Evolutionary conservation across 2,888 invertebrate genomes (phyloP), one percentile per base, ranked within the genome.

Genomic region (Crocallis elinguaria): DNA sequence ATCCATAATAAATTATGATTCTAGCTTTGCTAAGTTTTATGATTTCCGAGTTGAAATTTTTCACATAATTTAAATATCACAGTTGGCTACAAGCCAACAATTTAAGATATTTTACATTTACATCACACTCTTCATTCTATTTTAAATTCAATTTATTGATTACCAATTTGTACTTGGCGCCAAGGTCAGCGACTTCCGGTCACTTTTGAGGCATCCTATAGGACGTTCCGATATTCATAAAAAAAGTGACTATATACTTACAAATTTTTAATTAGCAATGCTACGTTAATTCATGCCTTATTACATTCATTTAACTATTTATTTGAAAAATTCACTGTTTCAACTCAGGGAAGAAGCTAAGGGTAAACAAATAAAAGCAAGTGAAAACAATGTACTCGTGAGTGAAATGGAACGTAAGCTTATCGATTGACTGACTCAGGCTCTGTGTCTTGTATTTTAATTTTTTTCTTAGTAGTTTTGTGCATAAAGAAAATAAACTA

Each of bases 351-450:
- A 4, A 12, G 8, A 7, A 1, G 11, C 4, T 11, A 21, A 23
- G 2, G 2, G 21, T 4, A 21, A 23, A 23, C 21, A 36, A 21
- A 37, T 0, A 36, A 0, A 14, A 9, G 6, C 13, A 13, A n/a
- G n/a, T 5, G 8, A 17, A 11, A 39, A 38, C 33, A 38, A 38
- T 16, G n/a, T n/a, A n/a, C n/a, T n/a, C n/a, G n/a, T 53, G 25
- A 6, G 19, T 42, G 35, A 46, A 59, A 67, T 44, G 67, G 62
- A 75, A 75, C 69, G 73, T 54, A 55, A 55, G 62, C 58, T 61
- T 66, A 70, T 69, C 58, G 67, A 77, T 74, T 64, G 69, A 66
- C 64, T 78, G 75, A 75, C 64, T 74, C 71, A 71, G 67, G 63
- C 57, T 59, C 57, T 59, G 69, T 71, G 73, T 73, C 67, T 71